Conservation (phyloP, 2,888 invertebrate genomes). For the Ichneumoninae sp. region DNA sequence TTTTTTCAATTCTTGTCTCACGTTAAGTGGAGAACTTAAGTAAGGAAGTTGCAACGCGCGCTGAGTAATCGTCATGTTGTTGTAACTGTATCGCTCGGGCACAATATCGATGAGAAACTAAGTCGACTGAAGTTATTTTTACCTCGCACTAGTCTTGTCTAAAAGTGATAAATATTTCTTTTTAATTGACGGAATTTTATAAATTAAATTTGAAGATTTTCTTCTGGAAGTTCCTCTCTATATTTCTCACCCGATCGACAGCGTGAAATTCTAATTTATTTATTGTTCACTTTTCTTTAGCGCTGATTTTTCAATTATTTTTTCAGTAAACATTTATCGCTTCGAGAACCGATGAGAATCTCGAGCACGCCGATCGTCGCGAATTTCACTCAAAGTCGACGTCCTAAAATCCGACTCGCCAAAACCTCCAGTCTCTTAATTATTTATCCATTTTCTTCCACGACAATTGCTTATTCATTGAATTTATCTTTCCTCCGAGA, state of each 20-base stretch:
- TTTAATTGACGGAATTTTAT: not conserved
- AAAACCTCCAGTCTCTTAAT: not conserved
- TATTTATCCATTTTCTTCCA: not conserved
- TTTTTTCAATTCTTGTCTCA: not conserved
- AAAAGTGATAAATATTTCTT: not conserved
- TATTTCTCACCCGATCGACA: not conserved
- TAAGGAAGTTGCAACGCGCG: not conserved
- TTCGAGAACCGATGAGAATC: not conserved
- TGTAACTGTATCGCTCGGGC: not conserved
- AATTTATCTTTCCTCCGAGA: not conserved
- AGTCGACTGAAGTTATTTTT: not conserved
- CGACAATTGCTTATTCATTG: not conserved
- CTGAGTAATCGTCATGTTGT: not conserved
- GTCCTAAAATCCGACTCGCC: not conserved
- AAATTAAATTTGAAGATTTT: not conserved
- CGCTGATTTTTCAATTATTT: not conserved
- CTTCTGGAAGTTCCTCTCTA: too few relatives aligned
- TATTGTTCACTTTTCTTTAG: not conserved
- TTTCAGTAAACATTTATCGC: not conserved
- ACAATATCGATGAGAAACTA: not conserved
- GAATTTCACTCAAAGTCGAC: not conserved
- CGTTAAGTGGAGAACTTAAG: not conserved
- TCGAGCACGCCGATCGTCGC: not conserved
- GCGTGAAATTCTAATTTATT: constrained; percentile 26
- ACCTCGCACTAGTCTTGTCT: not conserved